Percentiles rank a stretch among this genome's conserved stretches.
Evolutionary conservation across 2,113 vertebrate species (phyloP).

Genomic region (Macrotus californicus): DNA sequence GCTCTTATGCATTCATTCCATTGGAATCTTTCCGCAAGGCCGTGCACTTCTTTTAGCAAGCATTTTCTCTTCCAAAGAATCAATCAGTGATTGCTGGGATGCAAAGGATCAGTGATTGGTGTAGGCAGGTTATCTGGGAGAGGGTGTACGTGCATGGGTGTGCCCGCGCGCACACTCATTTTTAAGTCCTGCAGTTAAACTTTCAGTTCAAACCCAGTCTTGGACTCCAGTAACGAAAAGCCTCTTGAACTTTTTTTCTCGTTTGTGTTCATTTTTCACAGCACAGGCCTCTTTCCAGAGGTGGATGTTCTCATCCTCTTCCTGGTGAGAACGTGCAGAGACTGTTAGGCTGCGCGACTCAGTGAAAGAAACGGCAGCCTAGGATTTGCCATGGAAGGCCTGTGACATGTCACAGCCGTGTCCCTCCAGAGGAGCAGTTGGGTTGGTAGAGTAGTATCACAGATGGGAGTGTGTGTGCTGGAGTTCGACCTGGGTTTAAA

Average conservation of each 20-base stretch:
- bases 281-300: background rate
- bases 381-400: background rate
- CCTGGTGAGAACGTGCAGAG: background rate
- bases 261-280: background rate
- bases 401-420: background rate
- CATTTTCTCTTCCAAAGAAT: background rate
- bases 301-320: background rate
- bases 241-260: background rate
- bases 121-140: background rate
- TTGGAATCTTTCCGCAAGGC: background rate
- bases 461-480: background rate
- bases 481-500: background rate
- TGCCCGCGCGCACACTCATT: background rate
- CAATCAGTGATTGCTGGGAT: background rate
- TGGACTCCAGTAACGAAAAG: background rate
- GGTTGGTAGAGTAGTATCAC: background rate
- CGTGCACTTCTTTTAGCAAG: background rate
- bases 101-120: background rate
- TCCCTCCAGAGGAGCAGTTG: background rate
- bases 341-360: background rate
- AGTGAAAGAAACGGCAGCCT: background rate
- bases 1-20: background rate
- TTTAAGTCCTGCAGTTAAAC: background rate
- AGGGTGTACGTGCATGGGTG: background rate
- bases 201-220: slow-evolving; percentile 13